Conservation (phyloP, 2,888 invertebrate genomes). For the Muschampia plurimacula region DNA sequence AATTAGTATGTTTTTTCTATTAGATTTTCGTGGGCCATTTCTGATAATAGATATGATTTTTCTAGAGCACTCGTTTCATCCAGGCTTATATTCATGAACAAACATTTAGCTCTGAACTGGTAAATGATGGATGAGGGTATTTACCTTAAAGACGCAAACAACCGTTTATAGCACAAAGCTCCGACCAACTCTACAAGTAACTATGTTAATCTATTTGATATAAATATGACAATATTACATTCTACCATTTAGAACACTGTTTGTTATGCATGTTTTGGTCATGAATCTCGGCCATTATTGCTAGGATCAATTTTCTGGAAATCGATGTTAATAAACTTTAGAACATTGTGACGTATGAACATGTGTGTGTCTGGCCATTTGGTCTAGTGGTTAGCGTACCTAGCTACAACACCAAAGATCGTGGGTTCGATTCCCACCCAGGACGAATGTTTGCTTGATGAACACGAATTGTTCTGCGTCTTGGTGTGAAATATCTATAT, state of each 20-base stretch:
- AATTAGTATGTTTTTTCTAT: too few species aligned
- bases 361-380: too few species aligned
- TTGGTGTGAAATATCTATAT: too few species aligned
- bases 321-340: not conserved
- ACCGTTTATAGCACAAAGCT: constrained; percentile 8
- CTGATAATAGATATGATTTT: not conserved
- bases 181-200: constrained; percentile 14
- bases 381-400: too few species aligned
- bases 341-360: too few species aligned
- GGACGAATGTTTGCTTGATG: too few species aligned
- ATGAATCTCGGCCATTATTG: not conserved
- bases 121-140: constrained; percentile 16
- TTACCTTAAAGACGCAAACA: constrained; percentile 10
- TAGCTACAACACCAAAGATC: too few species aligned
- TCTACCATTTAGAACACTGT: not conserved
- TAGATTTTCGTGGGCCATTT: not conserved
- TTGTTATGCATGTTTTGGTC: not conserved
- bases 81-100: constrained; percentile 19
- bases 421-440: too few species aligned
- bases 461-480: too few species aligned
- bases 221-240: not conserved
- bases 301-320: not conserved
- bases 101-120: not conserved
- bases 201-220: constrained; percentile 3
- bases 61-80: not conserved